A percentile compares a stretch with the other conserved stretches of the same genome.
These are phyloP conservation scores for Catocala fraxini DNA, from an alignment of 2,888 invertebrate genomes.

Conservation along the genomic window DNA sequence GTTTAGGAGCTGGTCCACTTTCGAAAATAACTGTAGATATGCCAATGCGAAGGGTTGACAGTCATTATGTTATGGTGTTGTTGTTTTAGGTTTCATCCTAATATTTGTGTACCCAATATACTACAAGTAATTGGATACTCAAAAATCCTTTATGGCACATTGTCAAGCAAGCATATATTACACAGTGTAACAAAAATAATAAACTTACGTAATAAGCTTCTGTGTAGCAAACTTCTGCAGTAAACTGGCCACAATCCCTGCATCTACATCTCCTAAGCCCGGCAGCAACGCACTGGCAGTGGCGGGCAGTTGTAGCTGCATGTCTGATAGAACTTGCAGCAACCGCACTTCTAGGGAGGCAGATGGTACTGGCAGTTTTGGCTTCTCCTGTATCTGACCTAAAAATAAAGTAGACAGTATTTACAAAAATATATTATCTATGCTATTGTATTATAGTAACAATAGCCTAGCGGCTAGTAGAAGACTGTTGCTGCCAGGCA, in stretches of 20 bases:
- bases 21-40: too few relatives aligned
- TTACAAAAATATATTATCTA: too few relatives aligned
- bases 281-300: constrained; percentile 79
- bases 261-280: constrained; percentile 78
- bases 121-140: too few relatives aligned
- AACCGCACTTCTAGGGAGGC: constrained; percentile 78
- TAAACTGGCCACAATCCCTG: constrained; percentile 78
- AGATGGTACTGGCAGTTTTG: constrained; percentile 64
- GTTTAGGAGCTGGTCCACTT: background rate
- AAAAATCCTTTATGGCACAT: too few relatives aligned
- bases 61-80: too few relatives aligned
- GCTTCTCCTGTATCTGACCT: constrained; percentile 61
- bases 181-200: too few relatives aligned
- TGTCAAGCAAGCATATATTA: too few relatives aligned
- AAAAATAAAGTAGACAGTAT: constrained; percentile 7
- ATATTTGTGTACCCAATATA: too few relatives aligned
- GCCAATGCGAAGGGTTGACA: too few relatives aligned
- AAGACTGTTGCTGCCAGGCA: too few relatives aligned
- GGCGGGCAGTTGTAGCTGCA: constrained; percentile 81
- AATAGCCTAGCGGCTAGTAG: too few relatives aligned
- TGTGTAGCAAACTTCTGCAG: constrained; percentile 84
- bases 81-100: too few relatives aligned
- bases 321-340: constrained; percentile 80
- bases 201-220: constrained; percentile 81
- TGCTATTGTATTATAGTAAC: constrained; percentile 7